These are phyloP conservation scores for Geopemphigus sp. DNA, from an alignment of 1,140 invertebrate genomes.

Conservation along the genomic window DNA sequence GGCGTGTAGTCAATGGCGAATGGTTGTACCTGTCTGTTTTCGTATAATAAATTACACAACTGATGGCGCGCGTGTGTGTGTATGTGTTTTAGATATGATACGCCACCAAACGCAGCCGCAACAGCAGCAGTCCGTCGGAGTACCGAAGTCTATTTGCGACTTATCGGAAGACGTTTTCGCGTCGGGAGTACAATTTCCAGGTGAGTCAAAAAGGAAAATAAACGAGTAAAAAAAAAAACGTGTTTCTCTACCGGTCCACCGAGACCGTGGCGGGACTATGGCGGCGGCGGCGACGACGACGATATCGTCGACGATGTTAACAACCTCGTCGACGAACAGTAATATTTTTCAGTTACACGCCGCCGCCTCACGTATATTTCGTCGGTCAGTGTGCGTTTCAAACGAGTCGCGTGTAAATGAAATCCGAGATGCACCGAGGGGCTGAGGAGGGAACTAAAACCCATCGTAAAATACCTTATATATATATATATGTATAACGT, in stretches of 20 bases:
- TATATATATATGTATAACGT: neutral
- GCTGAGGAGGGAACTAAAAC: too few relatives aligned
- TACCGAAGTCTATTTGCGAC: slow-evolving; percentile 34
- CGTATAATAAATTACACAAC: slow-evolving; percentile 13
- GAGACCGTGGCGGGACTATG: too few relatives aligned
- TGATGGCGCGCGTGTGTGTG: neutral
- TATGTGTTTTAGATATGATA: slow-evolving; percentile 26
- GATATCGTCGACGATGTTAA: neutral
- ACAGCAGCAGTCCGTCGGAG: slow-evolving; percentile 7
- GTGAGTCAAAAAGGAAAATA: neutral
- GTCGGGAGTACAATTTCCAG: slow-evolving; percentile 42
- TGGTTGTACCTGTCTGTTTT: neutral
- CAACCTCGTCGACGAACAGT: neutral
- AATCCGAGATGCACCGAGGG: too few relatives aligned
- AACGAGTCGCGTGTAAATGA: too few relatives aligned
- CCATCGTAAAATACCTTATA: too few relatives aligned
- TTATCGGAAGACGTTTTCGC: slow-evolving; percentile 32
- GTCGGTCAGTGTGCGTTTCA: too few relatives aligned
- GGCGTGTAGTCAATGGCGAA: neutral
- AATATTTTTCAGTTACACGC: too few relatives aligned
- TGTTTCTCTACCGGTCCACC: too few relatives aligned
- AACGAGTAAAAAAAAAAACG: too few relatives aligned
- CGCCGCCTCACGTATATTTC: neutral
- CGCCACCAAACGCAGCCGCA: neutral
- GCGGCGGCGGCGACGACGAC: too few relatives aligned